Percentiles rank a stretch among this genome's conserved stretches.
Evolutionary conservation across 2,797 vertebrate species (phyloP).

Genomic region (Phrynocephalus vlangalii): DNA sequence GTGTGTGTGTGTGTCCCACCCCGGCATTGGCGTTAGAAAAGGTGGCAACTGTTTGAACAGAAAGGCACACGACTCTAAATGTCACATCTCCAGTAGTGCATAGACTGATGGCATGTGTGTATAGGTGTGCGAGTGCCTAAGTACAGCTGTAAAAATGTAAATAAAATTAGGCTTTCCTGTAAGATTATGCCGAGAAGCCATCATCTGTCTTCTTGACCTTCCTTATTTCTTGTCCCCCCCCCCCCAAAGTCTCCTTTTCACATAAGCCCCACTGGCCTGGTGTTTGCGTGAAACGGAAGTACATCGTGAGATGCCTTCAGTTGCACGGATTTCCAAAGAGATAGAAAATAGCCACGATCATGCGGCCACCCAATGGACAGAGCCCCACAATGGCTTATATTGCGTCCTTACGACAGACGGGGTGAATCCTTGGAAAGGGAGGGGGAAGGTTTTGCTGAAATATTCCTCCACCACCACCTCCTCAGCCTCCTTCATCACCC

Average conservation of each 20-base stretch:
- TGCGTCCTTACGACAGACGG: not conserved
- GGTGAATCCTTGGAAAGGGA: not conserved
- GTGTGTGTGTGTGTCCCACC: too few species aligned
- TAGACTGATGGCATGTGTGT: not conserved
- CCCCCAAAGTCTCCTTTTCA: not conserved
- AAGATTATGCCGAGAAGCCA: not conserved
- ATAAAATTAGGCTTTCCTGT: not conserved
- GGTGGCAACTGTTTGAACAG: not conserved
- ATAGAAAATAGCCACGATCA: not conserved
- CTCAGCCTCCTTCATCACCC: not conserved
- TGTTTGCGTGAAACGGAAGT: not conserved
- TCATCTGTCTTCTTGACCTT: not conserved
- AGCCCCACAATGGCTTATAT: not conserved
- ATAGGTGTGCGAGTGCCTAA: too few species aligned
- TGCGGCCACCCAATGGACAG: not conserved
- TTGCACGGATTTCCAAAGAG: conserved; percentile 20
- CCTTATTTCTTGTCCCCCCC: not conserved
- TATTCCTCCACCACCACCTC: not conserved
- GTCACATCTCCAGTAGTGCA: not conserved
- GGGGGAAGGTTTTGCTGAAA: conserved; percentile 8
- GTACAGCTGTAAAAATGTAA: not conserved
- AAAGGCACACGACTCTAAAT: too few species aligned
- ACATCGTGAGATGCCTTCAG: not conserved
- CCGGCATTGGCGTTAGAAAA: not conserved
- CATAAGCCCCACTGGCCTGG: not conserved